A percentile compares a stretch with the other conserved stretches of the same genome.
These are phyloP conservation scores for Mastacembelus armatus DNA, from an alignment of 2,797 vertebrate species.

Conservation along the genomic window DNA sequence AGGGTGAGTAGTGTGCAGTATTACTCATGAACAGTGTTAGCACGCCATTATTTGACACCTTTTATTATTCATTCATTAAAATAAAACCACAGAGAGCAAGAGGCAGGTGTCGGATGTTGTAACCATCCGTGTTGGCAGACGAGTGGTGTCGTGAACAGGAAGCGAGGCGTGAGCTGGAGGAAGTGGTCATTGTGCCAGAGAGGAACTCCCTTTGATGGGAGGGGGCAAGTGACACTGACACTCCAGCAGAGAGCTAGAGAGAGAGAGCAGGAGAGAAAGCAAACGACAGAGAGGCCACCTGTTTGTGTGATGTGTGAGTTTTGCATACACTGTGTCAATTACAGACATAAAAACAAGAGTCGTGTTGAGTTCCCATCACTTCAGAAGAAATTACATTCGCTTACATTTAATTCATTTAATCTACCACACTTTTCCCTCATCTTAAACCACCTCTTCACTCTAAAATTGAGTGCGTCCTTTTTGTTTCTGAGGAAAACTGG, in stretches of 20 bases:
- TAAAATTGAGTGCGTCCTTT: too few species aligned
- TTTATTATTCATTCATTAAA: neutral
- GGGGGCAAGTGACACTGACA: conserved; percentile 23
- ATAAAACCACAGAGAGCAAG: neutral
- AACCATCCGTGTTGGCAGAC: conserved; percentile 22
- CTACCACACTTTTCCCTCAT: too few species aligned
- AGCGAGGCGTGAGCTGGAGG: conserved; percentile 41
- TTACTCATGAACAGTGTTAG: neutral
- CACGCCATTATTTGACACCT: neutral
- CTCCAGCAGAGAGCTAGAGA: conserved; percentile 24
- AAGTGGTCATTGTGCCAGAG: conserved; percentile 53
- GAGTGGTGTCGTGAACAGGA: conserved; percentile 40
- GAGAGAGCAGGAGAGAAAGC: too few species aligned
- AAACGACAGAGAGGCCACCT: conserved; percentile 44
- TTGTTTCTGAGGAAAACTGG: too few species aligned
- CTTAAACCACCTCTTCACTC: too few species aligned
- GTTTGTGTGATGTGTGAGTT: conserved; percentile 7
- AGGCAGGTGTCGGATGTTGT: conserved; percentile 24
- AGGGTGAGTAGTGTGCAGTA: too few species aligned
- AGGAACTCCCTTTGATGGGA: conserved; percentile 63
- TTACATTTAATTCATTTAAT: too few species aligned
- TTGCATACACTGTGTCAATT: neutral
- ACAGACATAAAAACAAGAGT: too few species aligned
- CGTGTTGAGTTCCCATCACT: too few species aligned
- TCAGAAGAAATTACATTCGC: too few species aligned